Base-by-base conservation (phyloP, 1,140 invertebrate genomes). In the Drosophila ambigua region DNA sequence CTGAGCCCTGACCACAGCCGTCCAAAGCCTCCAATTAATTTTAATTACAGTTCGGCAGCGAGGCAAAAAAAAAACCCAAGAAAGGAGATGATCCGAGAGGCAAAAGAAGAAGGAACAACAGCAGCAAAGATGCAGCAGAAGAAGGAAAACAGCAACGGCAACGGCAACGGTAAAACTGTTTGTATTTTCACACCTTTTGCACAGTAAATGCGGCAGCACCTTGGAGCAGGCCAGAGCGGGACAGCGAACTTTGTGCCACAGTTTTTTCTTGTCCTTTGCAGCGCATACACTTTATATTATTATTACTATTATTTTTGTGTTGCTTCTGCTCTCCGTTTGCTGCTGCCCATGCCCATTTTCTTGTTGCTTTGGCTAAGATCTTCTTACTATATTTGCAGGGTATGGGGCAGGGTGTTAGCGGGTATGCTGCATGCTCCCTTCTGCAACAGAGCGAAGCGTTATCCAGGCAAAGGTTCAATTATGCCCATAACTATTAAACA, bases 171-270 rank as follows among this genome's bases (percentile, higher is more conserved):
- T 72, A 11, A 87, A 81, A 87, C 77, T 81, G 82, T 88, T 87
- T 87, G 83, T 83, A 72, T 88, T 88, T 88, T 88, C 84, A 88
- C 83, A 88, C 83, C 83, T 88, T 79, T 88, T 88, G 84, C 61
- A 61, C 68, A 77, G 66, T 79, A 79, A 88, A 88, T 83, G 83
- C 83, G 51, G 31, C 31, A 28, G 26, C 26, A 20, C 2, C 20
- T 20, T 20, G 20, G 20, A 0, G 20, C 2, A 20, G 20, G 20
- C 20, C 20, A 20, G 26, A 28, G 26, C 6, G 26, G 6, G 26
- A 28, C 26, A 28, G 5, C 26, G 7, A 7, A 7, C 26, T 7
- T 28, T 7, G 26, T 28, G 26, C 11, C 35, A 13, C 11, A 13
- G 11, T 39, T 39, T 39, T 39, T 20, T 16, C 16, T 26, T 31